phyloP scores from a whole-genome alignment of 2,888 invertebrate species.

The Drosophila mayaguana region DNA sequence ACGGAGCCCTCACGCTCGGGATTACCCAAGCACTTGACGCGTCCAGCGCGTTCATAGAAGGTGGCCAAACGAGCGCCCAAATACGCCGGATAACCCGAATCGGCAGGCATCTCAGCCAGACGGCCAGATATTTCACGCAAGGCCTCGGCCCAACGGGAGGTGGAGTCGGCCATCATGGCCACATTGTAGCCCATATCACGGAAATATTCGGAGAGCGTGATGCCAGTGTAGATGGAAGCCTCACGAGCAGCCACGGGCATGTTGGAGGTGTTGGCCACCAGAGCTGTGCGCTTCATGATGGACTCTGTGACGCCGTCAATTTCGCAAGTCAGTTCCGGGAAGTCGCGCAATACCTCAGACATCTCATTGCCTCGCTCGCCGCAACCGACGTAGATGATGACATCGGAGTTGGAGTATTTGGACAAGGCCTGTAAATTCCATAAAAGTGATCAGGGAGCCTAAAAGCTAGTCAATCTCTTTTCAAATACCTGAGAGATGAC shows the following conservation, averaged over 20 bases:
- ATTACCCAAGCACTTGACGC: constrained; percentile 98
- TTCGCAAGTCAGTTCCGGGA: constrained; percentile 98
- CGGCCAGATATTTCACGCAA: constrained; percentile 98
- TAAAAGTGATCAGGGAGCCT: neutral
- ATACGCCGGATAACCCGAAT: constrained; percentile 99
- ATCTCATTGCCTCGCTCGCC: constrained; percentile 99
- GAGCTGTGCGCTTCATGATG: constrained; percentile 99
- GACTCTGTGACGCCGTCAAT: constrained; percentile 98
- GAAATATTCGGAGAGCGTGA: constrained; percentile 99
- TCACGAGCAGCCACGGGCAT: constrained; percentile 99
- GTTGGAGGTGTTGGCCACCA: constrained; percentile 99
- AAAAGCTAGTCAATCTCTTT: neutral
- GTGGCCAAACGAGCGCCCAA: constrained; percentile 98
- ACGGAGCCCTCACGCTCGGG: constrained; percentile 99
- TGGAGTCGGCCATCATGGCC: constrained; percentile 99
- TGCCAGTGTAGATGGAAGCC: constrained; percentile 99
- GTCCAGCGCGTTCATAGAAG: constrained; percentile 99
- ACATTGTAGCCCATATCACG: constrained; percentile 99
- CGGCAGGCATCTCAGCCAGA: constrained; percentile 99
- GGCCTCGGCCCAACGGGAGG: constrained; percentile 99
- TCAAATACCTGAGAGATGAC: constrained; percentile 87
- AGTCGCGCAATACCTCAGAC: constrained; percentile 99
- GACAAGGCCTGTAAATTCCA: constrained; percentile 91
- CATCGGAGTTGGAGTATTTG: constrained; percentile 99
- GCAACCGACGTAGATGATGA: constrained; percentile 99